Percentiles rank a stretch among this genome's conserved stretches.
phyloP scores from a whole-genome alignment of 2,888 invertebrate species.

The Auanema freiburgensis region DNA sequence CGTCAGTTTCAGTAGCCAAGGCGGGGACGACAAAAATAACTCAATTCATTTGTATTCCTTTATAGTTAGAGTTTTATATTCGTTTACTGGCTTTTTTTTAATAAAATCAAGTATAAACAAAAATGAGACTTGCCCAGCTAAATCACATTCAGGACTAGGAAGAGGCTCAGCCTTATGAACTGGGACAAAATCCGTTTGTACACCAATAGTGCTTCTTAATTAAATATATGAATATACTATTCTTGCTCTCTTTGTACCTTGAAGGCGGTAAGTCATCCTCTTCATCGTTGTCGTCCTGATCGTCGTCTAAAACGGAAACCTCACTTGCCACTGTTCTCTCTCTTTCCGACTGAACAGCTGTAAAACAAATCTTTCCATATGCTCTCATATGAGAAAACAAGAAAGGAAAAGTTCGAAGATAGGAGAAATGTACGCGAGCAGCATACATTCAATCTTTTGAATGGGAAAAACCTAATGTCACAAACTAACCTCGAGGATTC shows the following conservation, averaged over 20 bases:
- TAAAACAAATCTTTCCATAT: constrained; percentile 9
- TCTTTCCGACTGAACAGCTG: constrained; percentile 49
- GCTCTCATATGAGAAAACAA: too few relatives aligned
- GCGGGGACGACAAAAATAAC: too few relatives aligned
- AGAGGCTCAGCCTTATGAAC: constrained; percentile 18
- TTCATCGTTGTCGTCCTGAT: constrained; percentile 33
- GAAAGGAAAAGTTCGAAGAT: too few relatives aligned
- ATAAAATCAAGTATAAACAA: not conserved
- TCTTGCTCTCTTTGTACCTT: not conserved
- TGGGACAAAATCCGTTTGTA: constrained; percentile 33
- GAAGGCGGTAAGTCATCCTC: not conserved
- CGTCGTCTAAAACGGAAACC: constrained; percentile 10
- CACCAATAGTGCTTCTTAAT: constrained; percentile 34
- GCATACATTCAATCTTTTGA: constrained; percentile 1
- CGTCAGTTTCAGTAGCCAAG: too few relatives aligned
- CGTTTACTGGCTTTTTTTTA: not conserved
- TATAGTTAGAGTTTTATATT: not conserved
- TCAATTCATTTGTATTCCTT: not conserved
- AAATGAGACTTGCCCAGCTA: constrained; percentile 7
- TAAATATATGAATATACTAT: not conserved
- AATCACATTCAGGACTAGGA: constrained; percentile 22
- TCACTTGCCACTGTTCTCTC: constrained; percentile 25
- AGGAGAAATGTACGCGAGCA: not conserved
- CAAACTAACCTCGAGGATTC: constrained; percentile 49
- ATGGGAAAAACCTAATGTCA: not conserved